These are phyloP conservation scores for Allobates femoralis DNA, from an alignment of 2,797 vertebrate species.

Conservation along the genomic window DNA sequence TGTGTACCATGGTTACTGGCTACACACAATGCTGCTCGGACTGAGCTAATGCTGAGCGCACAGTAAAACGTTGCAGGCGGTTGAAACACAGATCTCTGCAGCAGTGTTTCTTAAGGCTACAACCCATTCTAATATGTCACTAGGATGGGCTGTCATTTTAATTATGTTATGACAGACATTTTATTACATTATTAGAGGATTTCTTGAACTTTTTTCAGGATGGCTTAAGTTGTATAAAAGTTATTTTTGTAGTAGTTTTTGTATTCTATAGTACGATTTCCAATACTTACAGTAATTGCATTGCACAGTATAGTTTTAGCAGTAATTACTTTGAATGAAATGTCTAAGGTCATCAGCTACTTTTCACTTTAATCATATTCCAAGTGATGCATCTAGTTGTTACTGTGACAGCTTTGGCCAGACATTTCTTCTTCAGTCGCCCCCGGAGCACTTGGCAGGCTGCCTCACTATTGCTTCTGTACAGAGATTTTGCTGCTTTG, in stretches of 20 bases:
- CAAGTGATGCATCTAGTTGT: conserved; percentile 23
- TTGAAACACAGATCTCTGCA: too few species aligned
- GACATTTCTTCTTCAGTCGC: conserved; percentile 41
- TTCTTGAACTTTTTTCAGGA: too few species aligned
- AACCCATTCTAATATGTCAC: too few species aligned
- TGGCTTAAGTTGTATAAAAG: neutral
- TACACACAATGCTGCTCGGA: too few species aligned
- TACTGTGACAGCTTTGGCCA: conserved; percentile 42
- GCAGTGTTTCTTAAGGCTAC: too few species aligned
- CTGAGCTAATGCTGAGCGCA: too few species aligned
- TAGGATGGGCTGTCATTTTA: too few species aligned
- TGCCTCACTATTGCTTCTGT: conserved; percentile 26
- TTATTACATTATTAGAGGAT: neutral
- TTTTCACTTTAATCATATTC: conserved; percentile 38
- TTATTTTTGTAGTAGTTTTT: neutral
- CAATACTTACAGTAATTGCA: neutral
- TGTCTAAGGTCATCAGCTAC: conserved; percentile 37
- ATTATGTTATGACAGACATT: neutral
- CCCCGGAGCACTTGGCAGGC: conserved; percentile 30
- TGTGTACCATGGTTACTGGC: too few species aligned
- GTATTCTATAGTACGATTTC: neutral
- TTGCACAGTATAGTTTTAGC: neutral
- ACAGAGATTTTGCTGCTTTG: conserved; percentile 19
- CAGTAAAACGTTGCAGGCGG: too few species aligned
- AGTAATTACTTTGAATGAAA: conserved; percentile 18